Percentiles rank a stretch among this genome's conserved stretches.
phyloP scores from a whole-genome alignment of 2,113 vertebrate species.

The Hucho hucho region DNA sequence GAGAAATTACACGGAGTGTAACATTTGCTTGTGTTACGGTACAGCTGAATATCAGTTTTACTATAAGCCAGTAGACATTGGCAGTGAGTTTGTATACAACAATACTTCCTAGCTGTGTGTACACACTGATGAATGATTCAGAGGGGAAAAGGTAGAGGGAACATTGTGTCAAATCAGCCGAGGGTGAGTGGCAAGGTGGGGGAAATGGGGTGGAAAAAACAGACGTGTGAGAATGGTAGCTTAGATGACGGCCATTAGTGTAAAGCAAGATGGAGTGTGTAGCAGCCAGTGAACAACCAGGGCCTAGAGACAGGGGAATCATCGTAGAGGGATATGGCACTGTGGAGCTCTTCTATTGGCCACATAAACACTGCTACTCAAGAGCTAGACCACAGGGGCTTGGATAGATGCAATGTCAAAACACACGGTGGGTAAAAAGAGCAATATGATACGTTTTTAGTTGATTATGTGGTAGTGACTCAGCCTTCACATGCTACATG shows the following conservation, averaged over 20 bases:
- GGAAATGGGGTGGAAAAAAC: constrained; percentile 58
- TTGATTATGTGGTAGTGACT: background rate
- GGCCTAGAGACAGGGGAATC: constrained; percentile 22
- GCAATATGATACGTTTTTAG: background rate
- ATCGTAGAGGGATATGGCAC: constrained; percentile 33
- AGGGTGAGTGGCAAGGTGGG: constrained; percentile 39
- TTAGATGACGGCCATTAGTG: constrained; percentile 40
- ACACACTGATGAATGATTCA: constrained; percentile 25
- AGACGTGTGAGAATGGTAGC: constrained; percentile 24
- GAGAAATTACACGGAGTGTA: too few species aligned
- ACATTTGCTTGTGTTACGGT: too few species aligned
- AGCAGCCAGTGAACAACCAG: constrained; percentile 28
- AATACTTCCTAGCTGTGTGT: background rate
- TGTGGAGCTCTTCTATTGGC: constrained; percentile 35
- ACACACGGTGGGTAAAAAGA: background rate
- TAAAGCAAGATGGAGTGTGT: constrained; percentile 48
- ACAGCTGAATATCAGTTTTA: background rate
- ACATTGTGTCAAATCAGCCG: constrained; percentile 25
- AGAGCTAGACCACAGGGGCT: background rate
- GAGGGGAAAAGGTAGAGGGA: constrained; percentile 22
- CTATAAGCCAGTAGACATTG: background rate
- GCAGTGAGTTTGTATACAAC: background rate
- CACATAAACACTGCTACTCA: constrained; percentile 23
- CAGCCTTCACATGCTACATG: background rate
- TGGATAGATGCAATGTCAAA: background rate